Percentiles rank a stretch among this genome's conserved stretches.
phyloP scores from a whole-genome alignment of 2,113 vertebrate species.

The Hippocampus mohnikei region DNA sequence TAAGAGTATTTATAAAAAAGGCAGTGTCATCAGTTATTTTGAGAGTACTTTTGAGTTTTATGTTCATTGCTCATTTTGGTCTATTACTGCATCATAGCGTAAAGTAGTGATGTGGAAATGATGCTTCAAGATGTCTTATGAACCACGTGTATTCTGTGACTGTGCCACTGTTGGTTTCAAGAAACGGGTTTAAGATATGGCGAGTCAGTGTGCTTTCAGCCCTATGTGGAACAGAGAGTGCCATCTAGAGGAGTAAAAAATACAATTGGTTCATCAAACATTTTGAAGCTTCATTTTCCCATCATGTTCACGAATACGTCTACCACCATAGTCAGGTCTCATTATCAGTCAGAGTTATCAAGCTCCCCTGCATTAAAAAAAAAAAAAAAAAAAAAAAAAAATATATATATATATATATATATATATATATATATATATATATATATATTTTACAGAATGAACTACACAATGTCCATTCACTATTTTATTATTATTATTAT shows the following conservation, averaged over 20 bases:
- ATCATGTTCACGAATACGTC: not conserved
- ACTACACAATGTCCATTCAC: constrained; percentile 39
- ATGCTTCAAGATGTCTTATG: too few species aligned
- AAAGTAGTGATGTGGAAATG: not conserved
- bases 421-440: not conserved
- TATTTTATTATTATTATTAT: not conserved
- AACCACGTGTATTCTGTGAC: too few species aligned
- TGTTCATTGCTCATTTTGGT: not conserved
- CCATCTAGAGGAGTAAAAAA: too few species aligned
- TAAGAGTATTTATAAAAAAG: not conserved
- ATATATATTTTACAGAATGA: constrained; percentile 21
- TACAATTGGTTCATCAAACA: too few species aligned
- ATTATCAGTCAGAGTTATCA: too few species aligned
- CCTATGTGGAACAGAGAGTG: too few species aligned
- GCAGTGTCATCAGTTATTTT: not conserved
- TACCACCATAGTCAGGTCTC: constrained; percentile 18
- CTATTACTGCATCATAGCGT: constrained; percentile 14
- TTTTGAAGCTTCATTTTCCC: too few species aligned
- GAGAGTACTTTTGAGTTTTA: not conserved
- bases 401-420: not conserved
- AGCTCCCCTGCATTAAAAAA: not conserved
- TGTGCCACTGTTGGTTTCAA: too few species aligned
- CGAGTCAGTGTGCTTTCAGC: too few species aligned
- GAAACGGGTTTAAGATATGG: too few species aligned
- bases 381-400: too few species aligned